Conservation (phyloP, 2,888 invertebrate genomes). For the Tetheella fluctuosa region DNA sequence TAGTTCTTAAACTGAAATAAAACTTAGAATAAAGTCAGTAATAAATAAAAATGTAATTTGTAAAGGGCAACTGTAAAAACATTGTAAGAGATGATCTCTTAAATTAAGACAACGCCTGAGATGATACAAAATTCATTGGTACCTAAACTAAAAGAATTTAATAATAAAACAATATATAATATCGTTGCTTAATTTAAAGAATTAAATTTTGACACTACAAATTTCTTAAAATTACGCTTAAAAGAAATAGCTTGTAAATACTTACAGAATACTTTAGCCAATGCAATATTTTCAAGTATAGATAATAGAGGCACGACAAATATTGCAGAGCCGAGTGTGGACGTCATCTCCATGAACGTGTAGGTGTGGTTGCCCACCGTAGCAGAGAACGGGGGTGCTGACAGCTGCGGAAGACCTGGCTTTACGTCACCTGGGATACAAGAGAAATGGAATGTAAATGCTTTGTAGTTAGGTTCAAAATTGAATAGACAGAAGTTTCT, state of each 20-base stretch:
- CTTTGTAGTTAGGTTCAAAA: background rate
- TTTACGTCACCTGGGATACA: constrained; percentile 86
- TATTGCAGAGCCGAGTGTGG: constrained; percentile 93
- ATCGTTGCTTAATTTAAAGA: too few relatives aligned
- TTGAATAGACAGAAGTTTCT: background rate
- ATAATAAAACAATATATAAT: too few relatives aligned
- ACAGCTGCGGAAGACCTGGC: constrained; percentile 87
- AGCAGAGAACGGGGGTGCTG: constrained; percentile 87
- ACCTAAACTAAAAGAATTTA: too few relatives aligned
- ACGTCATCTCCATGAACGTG: constrained; percentile 88
- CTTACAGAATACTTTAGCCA: constrained; percentile 94
- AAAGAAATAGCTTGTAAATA: too few relatives aligned
- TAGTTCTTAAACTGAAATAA: too few relatives aligned
- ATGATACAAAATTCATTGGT: background rate
- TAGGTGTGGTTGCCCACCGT: constrained; percentile 86
- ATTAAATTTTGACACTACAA: too few relatives aligned
- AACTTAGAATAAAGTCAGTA: background rate
- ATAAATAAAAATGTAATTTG: background rate
- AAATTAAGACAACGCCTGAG: background rate
- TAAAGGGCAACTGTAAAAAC: background rate
- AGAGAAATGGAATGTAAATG: background rate
- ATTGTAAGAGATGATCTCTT: too few relatives aligned
- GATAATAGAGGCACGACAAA: constrained; percentile 95
- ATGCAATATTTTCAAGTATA: constrained; percentile 96
- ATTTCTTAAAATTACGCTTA: too few relatives aligned